Evolutionary conservation across 2,888 invertebrate species (phyloP).

Genomic region (Colostygia pectinataria): DNA sequence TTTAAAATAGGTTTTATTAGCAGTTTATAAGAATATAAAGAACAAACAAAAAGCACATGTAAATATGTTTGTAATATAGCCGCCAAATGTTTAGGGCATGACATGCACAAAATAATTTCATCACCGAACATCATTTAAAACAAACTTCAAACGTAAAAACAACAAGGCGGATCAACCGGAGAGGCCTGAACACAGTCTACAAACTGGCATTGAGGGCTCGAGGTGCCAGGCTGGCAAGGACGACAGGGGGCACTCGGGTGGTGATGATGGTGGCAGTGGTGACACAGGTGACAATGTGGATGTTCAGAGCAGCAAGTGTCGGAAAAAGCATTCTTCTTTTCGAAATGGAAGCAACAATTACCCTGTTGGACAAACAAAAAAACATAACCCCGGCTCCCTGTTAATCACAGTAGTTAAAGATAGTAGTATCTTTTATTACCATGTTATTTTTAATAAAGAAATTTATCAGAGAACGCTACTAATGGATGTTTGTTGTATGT

Average conservation of each 20-base stretch:
- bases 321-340: conserved; percentile 47
- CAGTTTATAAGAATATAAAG: too few relatives aligned
- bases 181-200: conserved; percentile 45
- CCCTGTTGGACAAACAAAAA: conserved; percentile 53
- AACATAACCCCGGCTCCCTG: too few relatives aligned
- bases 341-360: conserved; percentile 65
- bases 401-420: too few relatives aligned
- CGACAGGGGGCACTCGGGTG: conserved; percentile 21
- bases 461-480: too few relatives aligned
- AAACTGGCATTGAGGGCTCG: conserved; percentile 45
- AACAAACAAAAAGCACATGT: too few relatives aligned
- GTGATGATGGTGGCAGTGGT: conserved; percentile 24
- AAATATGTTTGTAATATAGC: conserved; percentile 50
- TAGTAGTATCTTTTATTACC: too few relatives aligned
- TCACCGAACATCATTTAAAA: conserved; percentile 26
- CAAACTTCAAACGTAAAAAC: conserved; percentile 41
- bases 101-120: conserved; percentile 34
- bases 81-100: conserved; percentile 52
- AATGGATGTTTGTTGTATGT: too few relatives aligned
- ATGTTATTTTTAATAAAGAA: too few relatives aligned
- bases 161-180: conserved; percentile 38
- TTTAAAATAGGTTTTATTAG: too few relatives aligned
- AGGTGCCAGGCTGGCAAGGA: conserved; percentile 29
- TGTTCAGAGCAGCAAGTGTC: conserved; percentile 22
- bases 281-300: conserved; percentile 24